Evolutionary conservation across 2,888 invertebrate species (phyloP), one percentile per base, ranked within the genome.

Genomic region (Habrosyne pyritoides): DNA sequence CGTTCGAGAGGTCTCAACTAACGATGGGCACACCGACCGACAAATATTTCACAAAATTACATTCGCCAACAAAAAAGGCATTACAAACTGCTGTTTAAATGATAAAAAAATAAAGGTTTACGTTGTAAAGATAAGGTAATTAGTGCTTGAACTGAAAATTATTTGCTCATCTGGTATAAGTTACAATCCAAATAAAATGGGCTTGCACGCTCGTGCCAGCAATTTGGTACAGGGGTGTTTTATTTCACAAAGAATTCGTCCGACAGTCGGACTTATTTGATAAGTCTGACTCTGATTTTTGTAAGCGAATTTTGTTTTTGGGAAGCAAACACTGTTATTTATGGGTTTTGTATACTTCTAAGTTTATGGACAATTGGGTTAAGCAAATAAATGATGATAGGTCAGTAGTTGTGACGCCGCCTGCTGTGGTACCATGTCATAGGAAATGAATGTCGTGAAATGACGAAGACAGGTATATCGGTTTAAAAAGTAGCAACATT

Each of bases 1-100:
- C 54, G 58, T 56, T 60, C 54, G 60, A 53, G 33, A 46, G 30
- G 49, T 42, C n/a, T 42, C 18, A 3, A 50, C 28, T n/a, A 47
- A 24, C n/a, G 24, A 47, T 22, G 3, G 47, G 22, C n/a, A 21
- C 2, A 46, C 46, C 7, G 10, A 21, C 21, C 6, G 12, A 47
- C 10, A 21, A n/a, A 47, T 47, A 47, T 47, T 47, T 12, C 12
- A 22, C 10, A 22, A 4, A 22, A 47, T 22, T n/a, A 10, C n/a
- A 47, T n/a, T 22, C n/a, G 7, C 47, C 12, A 24, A 47, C 24
- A 1, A 47, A 6, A 48, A 18, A 18, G 42, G 42, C 12, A 12
- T 33, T 33, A 33, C 10, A 33, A 33, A n/a, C n/a, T n/a, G n/a
- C 18, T 18, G 42, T 18, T 42, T 12, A 8, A 42, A 8, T 2